A percentile compares a stretch with the other conserved stretches of the same genome.
Conservation (phyloP, 2,888 invertebrate species). For the Macrosoma leucophasiata region DNA sequence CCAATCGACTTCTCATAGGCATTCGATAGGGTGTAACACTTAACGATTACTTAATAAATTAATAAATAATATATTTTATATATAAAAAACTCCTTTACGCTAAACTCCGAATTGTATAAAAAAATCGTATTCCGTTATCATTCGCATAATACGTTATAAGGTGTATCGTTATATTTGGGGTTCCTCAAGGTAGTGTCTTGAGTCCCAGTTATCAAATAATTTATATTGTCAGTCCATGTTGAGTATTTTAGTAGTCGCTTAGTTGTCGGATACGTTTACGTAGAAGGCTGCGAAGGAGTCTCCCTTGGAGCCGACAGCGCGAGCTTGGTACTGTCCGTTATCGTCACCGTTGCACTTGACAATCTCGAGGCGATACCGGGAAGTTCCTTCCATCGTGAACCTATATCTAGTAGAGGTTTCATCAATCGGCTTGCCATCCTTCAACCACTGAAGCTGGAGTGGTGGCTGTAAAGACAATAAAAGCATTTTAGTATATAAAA, state of each 20-base stretch:
- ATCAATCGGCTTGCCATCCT: slow-evolving; percentile 93
- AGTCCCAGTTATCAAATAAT: slow-evolving; percentile 35
- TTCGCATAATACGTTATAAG: slow-evolving; percentile 41
- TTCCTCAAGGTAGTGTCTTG: slow-evolving; percentile 42
- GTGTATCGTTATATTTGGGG: slow-evolving; percentile 30
- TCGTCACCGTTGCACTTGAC: slow-evolving; percentile 84
- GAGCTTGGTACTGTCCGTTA: slow-evolving; percentile 91
- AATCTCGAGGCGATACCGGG: slow-evolving; percentile 86
- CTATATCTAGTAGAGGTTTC: slow-evolving; percentile 85
- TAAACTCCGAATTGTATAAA: slow-evolving; percentile 70
- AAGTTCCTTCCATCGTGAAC: slow-evolving; percentile 88
- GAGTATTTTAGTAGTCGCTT: slow-evolving; percentile 30
- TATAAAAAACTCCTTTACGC: slow-evolving; percentile 60
- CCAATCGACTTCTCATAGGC: slow-evolving; percentile 60
- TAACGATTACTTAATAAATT: slow-evolving; percentile 58
- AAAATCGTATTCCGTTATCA: slow-evolving; percentile 51
- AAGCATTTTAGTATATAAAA: no score
- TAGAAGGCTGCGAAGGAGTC: slow-evolving; percentile 91
- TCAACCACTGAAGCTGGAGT: slow-evolving; percentile 87
- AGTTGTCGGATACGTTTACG: slow-evolving; percentile 81
- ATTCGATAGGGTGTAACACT: slow-evolving; percentile 72
- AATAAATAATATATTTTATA: slow-evolving; percentile 59
- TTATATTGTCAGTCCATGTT: slow-evolving; percentile 47
- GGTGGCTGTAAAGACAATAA: slow-evolving; percentile 65
- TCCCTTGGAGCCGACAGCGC: slow-evolving; percentile 90